Percentiles rank a stretch among this genome's conserved stretches.
phyloP scores from a whole-genome alignment of 1,140 invertebrate species.

The Helicoverpa zea region DNA sequence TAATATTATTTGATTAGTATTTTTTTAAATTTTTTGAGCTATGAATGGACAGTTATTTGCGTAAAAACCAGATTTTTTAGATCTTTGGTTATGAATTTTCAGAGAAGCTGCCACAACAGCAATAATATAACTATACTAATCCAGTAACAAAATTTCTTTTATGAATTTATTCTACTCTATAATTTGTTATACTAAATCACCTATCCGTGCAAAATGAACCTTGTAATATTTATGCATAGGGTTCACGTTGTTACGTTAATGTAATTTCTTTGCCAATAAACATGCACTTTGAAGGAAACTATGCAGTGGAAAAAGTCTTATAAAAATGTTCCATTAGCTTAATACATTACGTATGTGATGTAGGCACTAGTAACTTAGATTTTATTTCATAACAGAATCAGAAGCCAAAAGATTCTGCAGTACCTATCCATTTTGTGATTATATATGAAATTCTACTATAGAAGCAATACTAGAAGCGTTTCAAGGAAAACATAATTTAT shows the following conservation, averaged over 20 bases:
- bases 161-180: no score
- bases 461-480: conserved; percentile 19
- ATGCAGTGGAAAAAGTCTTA: conserved; percentile 52
- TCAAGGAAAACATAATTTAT: not conserved
- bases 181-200: no score
- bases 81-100: no score
- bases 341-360: conserved; percentile 41
- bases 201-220: no score
- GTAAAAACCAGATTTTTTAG: no score
- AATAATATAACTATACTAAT: no score
- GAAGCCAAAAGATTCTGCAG: conserved; percentile 60
- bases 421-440: conserved; percentile 62
- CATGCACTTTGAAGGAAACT: conserved; percentile 51
- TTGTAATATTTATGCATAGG: no score
- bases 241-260: no score
- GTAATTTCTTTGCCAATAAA: conserved; percentile 5
- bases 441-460: conserved; percentile 30
- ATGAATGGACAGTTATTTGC: no score
- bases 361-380: conserved; percentile 54
- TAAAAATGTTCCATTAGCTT: conserved; percentile 67
- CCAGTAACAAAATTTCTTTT: no score
- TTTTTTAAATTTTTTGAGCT: no score
- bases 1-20: not conserved
- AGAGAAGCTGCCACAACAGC: no score
- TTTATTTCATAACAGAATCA: conserved; percentile 62